Evolutionary conservation across 1,140 invertebrate genomes (phyloP).

Genomic region (Alviniconcha marisindica): DNA sequence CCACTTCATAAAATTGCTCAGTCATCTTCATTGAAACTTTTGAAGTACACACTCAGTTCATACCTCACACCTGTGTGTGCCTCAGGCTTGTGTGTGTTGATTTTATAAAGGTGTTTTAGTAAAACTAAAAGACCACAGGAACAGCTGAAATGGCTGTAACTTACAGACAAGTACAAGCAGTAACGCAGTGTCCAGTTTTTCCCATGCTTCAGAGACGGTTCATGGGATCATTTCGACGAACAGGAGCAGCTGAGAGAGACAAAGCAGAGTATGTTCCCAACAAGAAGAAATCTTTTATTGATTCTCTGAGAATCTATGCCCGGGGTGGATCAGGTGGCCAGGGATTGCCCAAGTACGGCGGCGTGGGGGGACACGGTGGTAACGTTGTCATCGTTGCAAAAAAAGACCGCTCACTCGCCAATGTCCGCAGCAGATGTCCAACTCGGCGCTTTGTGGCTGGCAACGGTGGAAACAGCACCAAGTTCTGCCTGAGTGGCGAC

Average conservation of each 20-base stretch:
- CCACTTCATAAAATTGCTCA: too few species aligned
- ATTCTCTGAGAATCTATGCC: slow-evolving; percentile 74
- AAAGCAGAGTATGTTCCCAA: neutral
- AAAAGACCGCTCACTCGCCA: slow-evolving; percentile 46
- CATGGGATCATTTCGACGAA: slow-evolving; percentile 14
- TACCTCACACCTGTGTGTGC: too few species aligned
- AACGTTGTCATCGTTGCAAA: slow-evolving; percentile 90
- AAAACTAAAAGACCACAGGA: too few species aligned
- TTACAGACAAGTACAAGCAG: neutral
- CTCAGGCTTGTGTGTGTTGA: too few species aligned
- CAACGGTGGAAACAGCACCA: slow-evolving; percentile 61
- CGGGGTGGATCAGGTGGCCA: slow-evolving; percentile 93
- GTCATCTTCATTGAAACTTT: too few species aligned
- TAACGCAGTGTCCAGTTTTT: neutral
- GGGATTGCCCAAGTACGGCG: slow-evolving; percentile 94
- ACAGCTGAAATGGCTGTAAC: too few species aligned
- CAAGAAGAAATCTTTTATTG: slow-evolving; percentile 60
- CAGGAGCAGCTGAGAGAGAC: neutral
- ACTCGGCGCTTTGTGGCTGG: slow-evolving; percentile 59
- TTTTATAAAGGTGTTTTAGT: too few species aligned
- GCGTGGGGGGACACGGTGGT: slow-evolving; percentile 97
- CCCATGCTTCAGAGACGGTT: neutral
- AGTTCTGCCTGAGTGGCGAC: slow-evolving; percentile 81
- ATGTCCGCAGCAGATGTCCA: slow-evolving; percentile 55
- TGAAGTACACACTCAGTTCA: too few species aligned